Percentiles rank a stretch among this genome's conserved stretches.
Conservation (phyloP, 1,140 invertebrate species). For the Whitmania pigra region DNA sequence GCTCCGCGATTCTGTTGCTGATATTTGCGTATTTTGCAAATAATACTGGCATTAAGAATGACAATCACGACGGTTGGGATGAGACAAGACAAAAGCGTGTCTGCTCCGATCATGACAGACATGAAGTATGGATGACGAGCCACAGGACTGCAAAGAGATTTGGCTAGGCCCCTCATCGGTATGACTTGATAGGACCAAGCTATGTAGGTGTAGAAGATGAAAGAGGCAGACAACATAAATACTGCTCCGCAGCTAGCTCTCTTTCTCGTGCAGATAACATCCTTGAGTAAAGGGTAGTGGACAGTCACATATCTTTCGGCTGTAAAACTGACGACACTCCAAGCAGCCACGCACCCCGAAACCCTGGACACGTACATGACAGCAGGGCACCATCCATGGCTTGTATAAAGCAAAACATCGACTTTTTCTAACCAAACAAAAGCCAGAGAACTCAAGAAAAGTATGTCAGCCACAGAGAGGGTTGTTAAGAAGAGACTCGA, state of each 20-base stretch:
- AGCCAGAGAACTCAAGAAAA: conserved; percentile 17
- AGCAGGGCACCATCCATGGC: conserved; percentile 12
- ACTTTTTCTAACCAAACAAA: conserved; percentile 21
- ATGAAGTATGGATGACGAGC: background rate
- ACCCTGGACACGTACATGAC: conserved; percentile 15
- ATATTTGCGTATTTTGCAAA: conserved; percentile 51
- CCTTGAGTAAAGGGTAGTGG: conserved; percentile 16
- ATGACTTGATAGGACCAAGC: conserved; percentile 18
- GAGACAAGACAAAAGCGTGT: conserved; percentile 21
- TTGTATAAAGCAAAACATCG: background rate
- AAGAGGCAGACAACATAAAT: background rate
- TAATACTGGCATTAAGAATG: conserved; percentile 57
- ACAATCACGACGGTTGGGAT: conserved; percentile 52
- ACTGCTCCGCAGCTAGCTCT: conserved; percentile 13
- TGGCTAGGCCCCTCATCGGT: background rate
- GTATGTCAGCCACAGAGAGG: conserved; percentile 20
- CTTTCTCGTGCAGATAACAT: conserved; percentile 19
- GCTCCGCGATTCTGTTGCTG: conserved; percentile 28
- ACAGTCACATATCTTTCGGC: conserved; percentile 23
- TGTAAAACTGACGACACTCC: conserved; percentile 23
- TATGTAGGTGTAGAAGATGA: conserved; percentile 17
- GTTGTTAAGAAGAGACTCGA: conserved; percentile 20
- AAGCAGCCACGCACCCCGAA: conserved; percentile 20
- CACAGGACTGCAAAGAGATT: conserved; percentile 2
- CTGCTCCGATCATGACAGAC: conserved; percentile 16